These are phyloP conservation scores for Cuculus canorus DNA, from an alignment of 2,797 vertebrate genomes.

Conservation along the genomic window DNA sequence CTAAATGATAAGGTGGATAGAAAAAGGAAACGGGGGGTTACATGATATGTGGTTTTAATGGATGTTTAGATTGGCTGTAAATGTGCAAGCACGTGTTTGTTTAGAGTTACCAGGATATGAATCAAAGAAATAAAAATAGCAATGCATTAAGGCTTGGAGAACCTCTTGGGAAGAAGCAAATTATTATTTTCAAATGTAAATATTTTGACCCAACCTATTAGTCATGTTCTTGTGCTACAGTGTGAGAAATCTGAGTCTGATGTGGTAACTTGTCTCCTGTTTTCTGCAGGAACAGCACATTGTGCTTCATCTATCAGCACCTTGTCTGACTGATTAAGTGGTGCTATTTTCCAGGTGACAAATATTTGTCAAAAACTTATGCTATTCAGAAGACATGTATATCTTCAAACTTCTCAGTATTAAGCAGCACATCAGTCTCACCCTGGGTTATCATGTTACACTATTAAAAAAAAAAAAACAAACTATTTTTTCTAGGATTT, in stretches of 20 bases:
- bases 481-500: not conserved
- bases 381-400: not conserved
- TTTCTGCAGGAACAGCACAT: not conserved
- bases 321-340: not conserved
- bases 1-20: not conserved
- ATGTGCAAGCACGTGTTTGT: not conserved
- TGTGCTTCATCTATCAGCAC: not conserved
- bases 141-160: slow-evolving; percentile 41
- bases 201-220: slow-evolving; percentile 50
- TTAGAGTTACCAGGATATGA: slow-evolving; percentile 50
- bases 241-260: not conserved
- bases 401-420: not conserved
- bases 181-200: slow-evolving; percentile 59
- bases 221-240: not conserved
- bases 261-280: not conserved
- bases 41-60: not conserved
- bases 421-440: not conserved
- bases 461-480: not conserved
- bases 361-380: not conserved
- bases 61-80: slow-evolving; percentile 36
- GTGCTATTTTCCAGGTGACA: not conserved
- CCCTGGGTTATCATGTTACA: not conserved
- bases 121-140: slow-evolving; percentile 63
- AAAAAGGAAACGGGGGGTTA: slow-evolving; percentile 28
- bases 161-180: slow-evolving; percentile 38